Base-by-base conservation (phyloP, 2,113 vertebrate genomes). In the Anolis carolinensis region DNA sequence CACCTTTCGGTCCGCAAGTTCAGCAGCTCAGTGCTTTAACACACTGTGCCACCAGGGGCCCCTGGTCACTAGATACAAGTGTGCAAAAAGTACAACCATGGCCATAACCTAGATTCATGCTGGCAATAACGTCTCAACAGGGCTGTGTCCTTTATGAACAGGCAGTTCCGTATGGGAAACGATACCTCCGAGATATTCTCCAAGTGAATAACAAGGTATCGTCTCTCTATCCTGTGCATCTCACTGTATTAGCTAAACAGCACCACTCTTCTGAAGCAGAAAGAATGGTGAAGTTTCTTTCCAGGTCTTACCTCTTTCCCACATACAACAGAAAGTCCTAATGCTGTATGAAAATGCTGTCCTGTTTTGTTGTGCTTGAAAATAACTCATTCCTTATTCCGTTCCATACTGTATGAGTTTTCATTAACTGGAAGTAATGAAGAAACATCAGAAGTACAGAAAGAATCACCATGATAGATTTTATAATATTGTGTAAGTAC, bases 281-380 rank as follows among this genome's bases (percentile, higher is more conserved):
- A 76, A 23, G 13, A 11, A 16, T 11, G 34, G 4, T 72, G 30
- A 27, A 9, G 5, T 30, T 25, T 27, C 48, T 30, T 59, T 39
- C 14, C 34, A 59, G 36, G 9, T 30, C 8, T 6, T 11, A 25
- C 55, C 0, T 0, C 23, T 7, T 81, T 79, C 14, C 39, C n/a
- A 18, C n/a, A 27, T 79, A 18, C 7, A 20, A 63, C 23, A 72
- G 32, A n/a, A 23, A 67, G 77, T 36, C 11, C 16, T 34, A 2
- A 0, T 0, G 3, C 20, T 85, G 13, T 27, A 79, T 68, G 25
- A 18, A 30, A 0, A 0, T 34, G 72, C n/a, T 30, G 32, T 10
- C 23, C 44, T 3, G 25, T 7, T n/a, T 77, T 79, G 2, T 39
- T 79, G 0, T 62, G 75, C 6, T 25, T 18, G 16, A 67, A 44